Base-by-base conservation (phyloP, 2,113 vertebrate genomes). In the Natator depressus region DNA sequence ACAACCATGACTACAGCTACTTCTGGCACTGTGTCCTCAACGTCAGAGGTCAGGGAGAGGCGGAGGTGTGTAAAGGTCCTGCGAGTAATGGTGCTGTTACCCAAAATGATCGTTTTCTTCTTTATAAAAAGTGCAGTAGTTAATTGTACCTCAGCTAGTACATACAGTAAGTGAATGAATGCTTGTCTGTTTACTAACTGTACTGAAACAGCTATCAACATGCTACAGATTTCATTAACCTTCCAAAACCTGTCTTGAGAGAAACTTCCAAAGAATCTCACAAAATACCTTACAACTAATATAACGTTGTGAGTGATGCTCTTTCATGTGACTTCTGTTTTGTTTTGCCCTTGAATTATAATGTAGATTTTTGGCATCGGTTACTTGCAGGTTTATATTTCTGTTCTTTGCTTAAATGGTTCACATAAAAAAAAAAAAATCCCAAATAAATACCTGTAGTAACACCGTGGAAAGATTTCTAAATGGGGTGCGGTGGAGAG, bases 31-130 rank as follows among this genome's bases (percentile, higher is more conserved):
- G 98, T 98, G 96, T 98, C 98, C 94, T 99, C 99, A 96, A 98
- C 98, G 97, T 98, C 99, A 91, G 99, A 99, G 97, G 98, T 99
- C 98, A 98, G 99, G 98, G 99, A 99, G 98, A 98, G 99, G 98
- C 99, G 99, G 99, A 99, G 99, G 99, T 99, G 97, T 98, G 98
- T 98, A 98, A 96, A 98, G 97, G 94, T 98, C 96, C 93, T 97
- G 57, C 91, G 78, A 96, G 96, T 94, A 96, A 96, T 93, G 31
- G 97, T 93, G 17, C 94, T 97, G 91, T 97, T 96, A 79, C 85
- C 50, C 93, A 78, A 91, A 95, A 89, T 88, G 94, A 91, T 22
- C 17, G 3, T 19, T 92, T 87, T 93, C 90, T 93, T 78, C 50
- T 88, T 90, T 83, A 54, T 84, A 59, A 69, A 95, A 94, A 93